Conservation (phyloP, 1,140 invertebrate species). For the Drosophila oshimai region DNA sequence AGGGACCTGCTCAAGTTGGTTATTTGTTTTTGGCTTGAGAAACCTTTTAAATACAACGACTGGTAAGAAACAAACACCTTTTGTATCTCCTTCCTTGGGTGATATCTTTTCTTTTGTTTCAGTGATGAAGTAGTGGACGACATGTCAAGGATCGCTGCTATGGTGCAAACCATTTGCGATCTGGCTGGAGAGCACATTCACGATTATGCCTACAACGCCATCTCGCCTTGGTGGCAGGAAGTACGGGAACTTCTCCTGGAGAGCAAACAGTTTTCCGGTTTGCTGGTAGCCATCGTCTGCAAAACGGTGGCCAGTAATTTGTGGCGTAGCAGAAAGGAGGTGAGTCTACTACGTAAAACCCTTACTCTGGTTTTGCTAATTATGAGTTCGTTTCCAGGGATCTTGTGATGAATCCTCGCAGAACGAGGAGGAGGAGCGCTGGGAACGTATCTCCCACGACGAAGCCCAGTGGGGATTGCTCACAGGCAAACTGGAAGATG, state of each 20-base stretch:
- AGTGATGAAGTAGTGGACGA: constrained; percentile 80
- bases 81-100: background rate
- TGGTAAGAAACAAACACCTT: constrained; percentile 27
- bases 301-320: constrained; percentile 87
- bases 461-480: constrained; percentile 92
- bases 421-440: constrained; percentile 85
- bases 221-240: constrained; percentile 89
- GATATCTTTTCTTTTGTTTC: background rate
- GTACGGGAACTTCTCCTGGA: constrained; percentile 88
- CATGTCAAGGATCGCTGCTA: constrained; percentile 73
- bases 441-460: constrained; percentile 93
- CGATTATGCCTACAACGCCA: constrained; percentile 86
- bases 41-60: constrained; percentile 71
- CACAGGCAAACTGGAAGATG: constrained; percentile 94
- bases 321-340: constrained; percentile 70
- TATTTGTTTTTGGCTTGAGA: constrained; percentile 78
- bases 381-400: constrained; percentile 33
- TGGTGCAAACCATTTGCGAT: constrained; percentile 67
- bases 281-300: constrained; percentile 90
- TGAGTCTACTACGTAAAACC: background rate
- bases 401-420: constrained; percentile 81
- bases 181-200: constrained; percentile 66
- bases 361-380: background rate
- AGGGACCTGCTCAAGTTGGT: constrained; percentile 68
- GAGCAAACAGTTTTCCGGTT: constrained; percentile 88